phyloP scores from a whole-genome alignment of 92 coral and sea anemone genomes.

The Parazoanthus darwini region DNA sequence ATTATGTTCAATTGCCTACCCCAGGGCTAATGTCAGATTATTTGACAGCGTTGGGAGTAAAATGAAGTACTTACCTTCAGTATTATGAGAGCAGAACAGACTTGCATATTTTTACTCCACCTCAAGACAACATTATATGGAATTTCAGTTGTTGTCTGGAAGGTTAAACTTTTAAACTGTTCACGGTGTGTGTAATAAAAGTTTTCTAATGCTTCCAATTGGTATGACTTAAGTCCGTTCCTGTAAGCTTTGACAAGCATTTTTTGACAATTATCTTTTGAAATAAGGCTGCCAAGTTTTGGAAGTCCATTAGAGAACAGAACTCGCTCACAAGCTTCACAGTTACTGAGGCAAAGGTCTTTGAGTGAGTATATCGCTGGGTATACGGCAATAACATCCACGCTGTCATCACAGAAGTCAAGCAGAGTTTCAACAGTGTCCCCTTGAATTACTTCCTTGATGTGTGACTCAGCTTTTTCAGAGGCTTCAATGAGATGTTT shows the following conservation, averaged over 20 bases:
- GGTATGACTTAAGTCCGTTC: conserved; percentile 60
- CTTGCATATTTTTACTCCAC: conserved; percentile 79
- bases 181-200: conserved; percentile 43
- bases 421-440: conserved; percentile 70
- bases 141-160: conserved; percentile 43
- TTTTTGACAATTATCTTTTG: conserved; percentile 79
- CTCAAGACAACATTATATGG: conserved; percentile 55
- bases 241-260: conserved; percentile 65
- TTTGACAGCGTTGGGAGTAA: no score
- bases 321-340: conserved; percentile 75
- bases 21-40: no score
- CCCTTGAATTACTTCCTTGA: conserved; percentile 48
- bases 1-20: no score
- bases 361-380: conserved; percentile 70
- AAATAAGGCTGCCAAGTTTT: conserved; percentile 66
- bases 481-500: conserved; percentile 62
- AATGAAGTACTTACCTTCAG: conserved; percentile 53
- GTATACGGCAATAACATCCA: conserved; percentile 61
- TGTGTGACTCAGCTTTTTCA: conserved; percentile 48
- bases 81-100: conserved; percentile 56
- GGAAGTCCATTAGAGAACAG: conserved; percentile 71
- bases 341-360: conserved; percentile 51
- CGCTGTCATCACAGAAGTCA: conserved; percentile 65
- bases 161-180: conserved; percentile 52
- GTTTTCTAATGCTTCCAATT: conserved; percentile 52